Percentiles rank a stretch among this genome's conserved stretches.
phyloP scores from a whole-genome alignment of 2,888 invertebrate species.

The Luffia ferchaultella region DNA sequence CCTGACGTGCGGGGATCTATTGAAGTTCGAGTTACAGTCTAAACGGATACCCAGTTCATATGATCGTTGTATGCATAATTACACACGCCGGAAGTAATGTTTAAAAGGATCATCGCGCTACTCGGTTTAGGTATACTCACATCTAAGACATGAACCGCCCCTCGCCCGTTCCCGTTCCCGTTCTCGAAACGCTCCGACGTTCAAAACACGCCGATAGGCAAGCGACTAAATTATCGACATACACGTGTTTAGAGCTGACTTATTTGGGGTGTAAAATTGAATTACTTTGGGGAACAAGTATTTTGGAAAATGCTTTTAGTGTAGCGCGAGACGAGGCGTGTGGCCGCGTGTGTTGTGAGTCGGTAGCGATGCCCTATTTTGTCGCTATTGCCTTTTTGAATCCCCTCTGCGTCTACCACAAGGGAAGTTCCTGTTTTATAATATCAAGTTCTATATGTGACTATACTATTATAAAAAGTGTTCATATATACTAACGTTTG shows the following conservation, averaged over 20 bases:
- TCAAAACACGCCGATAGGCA: conserved; percentile 23
- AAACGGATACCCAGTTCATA: conserved; percentile 17
- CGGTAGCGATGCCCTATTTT: not conserved
- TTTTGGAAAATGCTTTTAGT: conserved; percentile 37
- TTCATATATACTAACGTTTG: too few species aligned
- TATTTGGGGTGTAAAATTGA: conserved; percentile 45
- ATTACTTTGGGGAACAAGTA: conserved; percentile 35
- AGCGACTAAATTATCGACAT: conserved; percentile 26
- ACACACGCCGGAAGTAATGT: conserved; percentile 43
- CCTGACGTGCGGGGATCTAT: conserved; percentile 12
- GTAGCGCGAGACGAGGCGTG: conserved; percentile 4
- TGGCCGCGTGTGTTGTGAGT: too few species aligned
- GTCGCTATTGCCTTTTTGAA: not conserved
- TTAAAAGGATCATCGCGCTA: conserved; percentile 25
- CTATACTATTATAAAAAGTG: too few species aligned
- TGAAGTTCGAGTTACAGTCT: conserved; percentile 18
- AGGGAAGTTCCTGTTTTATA: too few species aligned
- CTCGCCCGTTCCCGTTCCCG: not conserved
- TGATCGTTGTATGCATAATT: conserved; percentile 44
- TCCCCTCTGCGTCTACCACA: not conserved
- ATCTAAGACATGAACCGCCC: conserved; percentile 3
- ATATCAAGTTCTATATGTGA: too few species aligned
- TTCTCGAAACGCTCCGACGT: conserved; percentile 4
- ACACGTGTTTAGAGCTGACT: conserved; percentile 30
- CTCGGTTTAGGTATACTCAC: not conserved